Evolutionary conservation across 2,797 vertebrate species (phyloP), one percentile per base, ranked within the genome.

Genomic region (Anabas testudineus): DNA sequence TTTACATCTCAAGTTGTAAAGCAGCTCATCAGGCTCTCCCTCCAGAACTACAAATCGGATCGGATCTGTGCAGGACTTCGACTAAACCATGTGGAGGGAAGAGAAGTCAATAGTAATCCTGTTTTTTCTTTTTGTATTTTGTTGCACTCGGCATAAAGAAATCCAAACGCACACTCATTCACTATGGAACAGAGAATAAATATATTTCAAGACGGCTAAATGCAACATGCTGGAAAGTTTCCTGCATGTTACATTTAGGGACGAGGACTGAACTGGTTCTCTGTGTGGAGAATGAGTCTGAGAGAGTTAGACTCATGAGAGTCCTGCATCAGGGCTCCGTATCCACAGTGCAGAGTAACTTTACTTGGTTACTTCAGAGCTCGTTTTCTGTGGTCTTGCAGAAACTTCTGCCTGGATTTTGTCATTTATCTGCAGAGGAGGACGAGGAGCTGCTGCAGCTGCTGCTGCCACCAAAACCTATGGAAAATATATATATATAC

Each of bases 21-120:
- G 49, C 52, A 22, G 54, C 30, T 2, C 19, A 41, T 48, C 10
- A 55, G 3, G 9, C 6, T 48, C 32, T 61, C 24, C 26, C 70
- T 28, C 9, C 22, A 2, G 55, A n/a, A 41, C 19, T 9, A 12
- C 51, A 41, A 28, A 34, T 58, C 55, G 10, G 48, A 54, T 45
- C 22, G n/a, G 28, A 37, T 41, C 43, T 0, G 7, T 19, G 26
- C 67, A 46, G 22, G 41, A 54, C 39, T 54, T 60, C 5, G 3
- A 60, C 48, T 7, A 8, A 64, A 53, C 22, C 21, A 7, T 14
- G 19, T 5, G 22, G 5, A 0, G 10, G 12, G 10, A 16, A 2
- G 21, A 51, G 39, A 28, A 63, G 61, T 71, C 46, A 0, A 58
- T 68, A 19, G 12, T 46, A 36, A 69, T 47, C 19, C 48, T 7